These are phyloP conservation scores for Isoperla grammatica DNA, from an alignment of 2,888 invertebrate species.

Conservation along the genomic window DNA sequence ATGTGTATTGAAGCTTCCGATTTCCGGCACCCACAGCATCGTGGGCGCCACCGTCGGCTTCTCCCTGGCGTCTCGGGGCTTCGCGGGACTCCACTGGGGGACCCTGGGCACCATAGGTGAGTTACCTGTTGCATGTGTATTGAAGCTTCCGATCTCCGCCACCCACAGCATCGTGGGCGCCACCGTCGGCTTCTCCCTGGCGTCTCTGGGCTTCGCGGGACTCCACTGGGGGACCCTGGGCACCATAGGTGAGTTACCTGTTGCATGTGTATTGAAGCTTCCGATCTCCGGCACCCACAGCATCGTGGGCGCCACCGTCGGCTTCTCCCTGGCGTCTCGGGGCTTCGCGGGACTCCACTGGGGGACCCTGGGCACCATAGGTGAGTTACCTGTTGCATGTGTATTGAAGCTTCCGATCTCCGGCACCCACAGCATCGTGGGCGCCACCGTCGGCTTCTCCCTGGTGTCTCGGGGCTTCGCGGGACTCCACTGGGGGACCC, in stretches of 20 bases:
- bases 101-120: too few species aligned
- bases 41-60: too few species aligned
- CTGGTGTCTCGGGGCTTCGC: too few species aligned
- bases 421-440: too few species aligned
- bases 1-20: too few species aligned
- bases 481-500: too few species aligned
- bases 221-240: conserved; percentile 78
- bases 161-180: conserved; percentile 99
- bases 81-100: too few species aligned
- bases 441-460: too few species aligned
- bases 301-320: conserved; percentile 96
- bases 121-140: conserved; percentile 93
- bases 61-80: too few species aligned
- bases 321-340: conserved; percentile 89
- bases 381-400: too few species aligned
- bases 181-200: conserved; percentile 93
- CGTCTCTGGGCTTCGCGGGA: conserved; percentile 78
- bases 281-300: conserved; percentile 99
- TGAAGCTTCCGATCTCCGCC: conserved; percentile 96
- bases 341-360: conserved; percentile 81
- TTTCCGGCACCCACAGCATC: too few species aligned
- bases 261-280: conserved; percentile 92
- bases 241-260: conserved; percentile 62
- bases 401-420: too few species aligned
- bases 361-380: conserved; percentile 72